Evolutionary conservation across 2,797 vertebrate genomes (phyloP).

Genomic region (Atherinosoma microstoma): DNA sequence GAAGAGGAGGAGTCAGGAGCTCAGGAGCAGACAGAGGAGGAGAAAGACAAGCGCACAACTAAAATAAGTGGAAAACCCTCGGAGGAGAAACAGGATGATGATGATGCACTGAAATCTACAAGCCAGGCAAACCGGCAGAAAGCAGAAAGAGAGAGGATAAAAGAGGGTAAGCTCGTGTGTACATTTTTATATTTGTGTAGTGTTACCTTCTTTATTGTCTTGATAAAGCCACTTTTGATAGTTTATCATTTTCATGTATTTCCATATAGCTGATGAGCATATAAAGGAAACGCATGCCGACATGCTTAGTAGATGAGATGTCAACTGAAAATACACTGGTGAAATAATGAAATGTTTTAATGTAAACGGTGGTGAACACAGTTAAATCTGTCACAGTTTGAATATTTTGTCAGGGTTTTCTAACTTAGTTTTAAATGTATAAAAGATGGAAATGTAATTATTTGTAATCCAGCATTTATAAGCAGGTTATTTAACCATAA

Average conservation of each 20-base stretch:
- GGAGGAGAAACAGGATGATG: conserved; percentile 87
- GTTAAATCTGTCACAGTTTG: no score
- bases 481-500: neutral
- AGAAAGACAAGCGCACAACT: conserved; percentile 81
- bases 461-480: neutral
- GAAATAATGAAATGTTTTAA: no score
- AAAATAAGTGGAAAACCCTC: conserved; percentile 81
- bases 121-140: conserved; percentile 86
- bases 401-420: neutral
- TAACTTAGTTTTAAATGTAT: neutral
- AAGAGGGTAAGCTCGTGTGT: conserved; percentile 86
- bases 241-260: neutral
- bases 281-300: neutral
- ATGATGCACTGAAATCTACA: conserved; percentile 75
- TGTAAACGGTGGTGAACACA: no score
- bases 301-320: no score
- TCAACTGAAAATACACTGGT: no score
- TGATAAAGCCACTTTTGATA: neutral
- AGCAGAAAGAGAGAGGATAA: conserved; percentile 82
- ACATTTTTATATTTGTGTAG: neutral
- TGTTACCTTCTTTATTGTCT: neutral
- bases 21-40: conserved; percentile 73
- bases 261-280: neutral
- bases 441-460: neutral
- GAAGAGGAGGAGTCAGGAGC: conserved; percentile 79